A percentile compares a stretch with the other conserved stretches of the same genome.
phyloP scores from a whole-genome alignment of 2,113 vertebrate genomes.

The Cromileptes altivelis region DNA sequence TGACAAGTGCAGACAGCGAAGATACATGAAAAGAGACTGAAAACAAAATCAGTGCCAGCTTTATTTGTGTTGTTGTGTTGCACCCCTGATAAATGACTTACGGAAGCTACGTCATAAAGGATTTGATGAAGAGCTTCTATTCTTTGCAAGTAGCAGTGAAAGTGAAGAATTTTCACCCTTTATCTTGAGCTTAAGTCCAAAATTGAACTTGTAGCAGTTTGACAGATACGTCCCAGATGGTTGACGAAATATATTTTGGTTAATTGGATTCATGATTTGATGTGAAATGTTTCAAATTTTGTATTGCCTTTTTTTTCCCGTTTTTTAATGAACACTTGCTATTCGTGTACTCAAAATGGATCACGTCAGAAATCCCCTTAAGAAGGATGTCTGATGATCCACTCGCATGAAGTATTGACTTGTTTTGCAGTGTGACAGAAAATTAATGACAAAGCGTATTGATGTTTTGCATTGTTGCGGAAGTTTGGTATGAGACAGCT shows the following conservation, averaged over 20 bases:
- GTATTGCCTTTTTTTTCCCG: not conserved
- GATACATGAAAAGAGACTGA: not conserved
- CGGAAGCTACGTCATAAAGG: not conserved
- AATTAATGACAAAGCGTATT: slow-evolving; percentile 39
- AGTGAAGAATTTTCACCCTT: not conserved
- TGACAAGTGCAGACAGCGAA: not conserved
- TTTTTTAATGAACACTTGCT: not conserved
- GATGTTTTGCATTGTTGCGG: slow-evolving; percentile 33
- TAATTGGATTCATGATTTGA: not conserved
- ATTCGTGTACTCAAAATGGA: slow-evolving; percentile 23
- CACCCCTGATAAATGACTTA: not conserved
- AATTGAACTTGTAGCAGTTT: not conserved
- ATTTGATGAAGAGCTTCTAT: not conserved
- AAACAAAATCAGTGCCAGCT: not conserved
- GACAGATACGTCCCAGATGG: not conserved
- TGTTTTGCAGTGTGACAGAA: slow-evolving; percentile 44
- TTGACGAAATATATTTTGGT: not conserved
- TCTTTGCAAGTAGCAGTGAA: not conserved
- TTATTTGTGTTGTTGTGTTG: not conserved
- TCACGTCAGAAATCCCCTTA: slow-evolving; percentile 5
- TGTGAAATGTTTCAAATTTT: not conserved
- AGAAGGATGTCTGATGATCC: slow-evolving; percentile 34
- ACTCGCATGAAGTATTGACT: slow-evolving; percentile 30
- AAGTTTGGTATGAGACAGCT: not conserved
- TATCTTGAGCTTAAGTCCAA: not conserved